phyloP scores from a whole-genome alignment of 2,113 vertebrate species.

The Nothocercus julius region DNA sequence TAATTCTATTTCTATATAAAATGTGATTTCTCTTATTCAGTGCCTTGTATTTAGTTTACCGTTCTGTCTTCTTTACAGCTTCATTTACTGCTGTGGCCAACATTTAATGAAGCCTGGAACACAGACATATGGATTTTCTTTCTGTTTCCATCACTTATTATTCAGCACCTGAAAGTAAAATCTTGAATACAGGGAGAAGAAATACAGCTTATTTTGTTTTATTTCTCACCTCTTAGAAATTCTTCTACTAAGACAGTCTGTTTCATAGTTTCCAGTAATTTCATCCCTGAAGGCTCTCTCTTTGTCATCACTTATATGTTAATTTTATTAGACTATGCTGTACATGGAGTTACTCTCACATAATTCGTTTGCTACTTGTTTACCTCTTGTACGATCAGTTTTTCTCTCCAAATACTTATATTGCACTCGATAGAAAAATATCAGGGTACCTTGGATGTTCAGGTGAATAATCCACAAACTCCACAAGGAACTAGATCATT shows the following conservation, averaged over 20 bases:
- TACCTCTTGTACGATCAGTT: not conserved
- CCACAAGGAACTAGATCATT: not conserved
- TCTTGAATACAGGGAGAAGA: not conserved
- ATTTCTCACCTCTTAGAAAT: constrained; percentile 16
- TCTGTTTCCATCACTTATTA: not conserved
- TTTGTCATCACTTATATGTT: constrained; percentile 37
- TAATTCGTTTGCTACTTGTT: constrained; percentile 18
- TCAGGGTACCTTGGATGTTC: not conserved
- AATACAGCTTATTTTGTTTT: not conserved
- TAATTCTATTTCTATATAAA: not conserved
- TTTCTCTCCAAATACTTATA: not conserved
- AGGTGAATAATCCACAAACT: not conserved
- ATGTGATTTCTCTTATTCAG: not conserved
- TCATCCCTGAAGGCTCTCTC: constrained; percentile 4
- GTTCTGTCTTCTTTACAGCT: not conserved
- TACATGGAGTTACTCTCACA: not conserved
- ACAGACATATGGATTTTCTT: not conserved
- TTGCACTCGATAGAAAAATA: not conserved
- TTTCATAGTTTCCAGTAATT: not conserved
- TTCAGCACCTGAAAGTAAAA: constrained; percentile 25
- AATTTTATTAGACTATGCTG: constrained; percentile 37
- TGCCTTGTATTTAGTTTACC: not conserved
- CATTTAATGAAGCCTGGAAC: not conserved
- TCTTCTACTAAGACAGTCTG: not conserved
- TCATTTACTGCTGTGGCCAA: not conserved